A percentile compares a stretch with the other conserved stretches of the same genome.
These are phyloP conservation scores for Melanaphis sacchari DNA, from an alignment of 1,140 invertebrate species.

Conservation along the genomic window DNA sequence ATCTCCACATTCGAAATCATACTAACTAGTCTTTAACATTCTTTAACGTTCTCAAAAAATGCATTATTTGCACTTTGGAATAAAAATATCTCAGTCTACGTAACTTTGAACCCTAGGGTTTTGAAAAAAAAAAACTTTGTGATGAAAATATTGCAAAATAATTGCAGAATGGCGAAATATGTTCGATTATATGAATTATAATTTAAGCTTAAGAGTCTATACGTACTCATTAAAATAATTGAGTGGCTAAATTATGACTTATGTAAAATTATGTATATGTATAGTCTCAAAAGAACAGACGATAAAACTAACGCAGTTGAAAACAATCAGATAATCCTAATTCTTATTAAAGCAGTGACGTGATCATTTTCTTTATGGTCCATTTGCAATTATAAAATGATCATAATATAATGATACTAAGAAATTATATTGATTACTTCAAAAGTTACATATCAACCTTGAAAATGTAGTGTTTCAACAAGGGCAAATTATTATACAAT, in stretches of 20 bases:
- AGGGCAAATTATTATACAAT: background rate
- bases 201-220: background rate
- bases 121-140: background rate
- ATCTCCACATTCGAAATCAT: too few species aligned
- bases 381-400: background rate
- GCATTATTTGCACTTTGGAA: background rate
- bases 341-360: background rate
- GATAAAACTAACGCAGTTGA: background rate
- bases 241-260: background rate
- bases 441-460: slow-evolving; percentile 2
- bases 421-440: background rate
- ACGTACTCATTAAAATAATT: background rate
- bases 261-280: background rate
- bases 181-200: background rate
- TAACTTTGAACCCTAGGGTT: background rate
- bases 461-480: background rate
- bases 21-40: too few species aligned
- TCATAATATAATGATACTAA: background rate
- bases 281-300: background rate
- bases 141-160: background rate
- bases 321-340: slow-evolving; percentile 14
- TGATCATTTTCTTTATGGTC: background rate
- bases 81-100: background rate
- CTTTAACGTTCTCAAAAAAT: too few species aligned
- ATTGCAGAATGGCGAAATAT: background rate